Base-by-base conservation (phyloP, 1,140 invertebrate species). In the Probaryconus sp. region DNA sequence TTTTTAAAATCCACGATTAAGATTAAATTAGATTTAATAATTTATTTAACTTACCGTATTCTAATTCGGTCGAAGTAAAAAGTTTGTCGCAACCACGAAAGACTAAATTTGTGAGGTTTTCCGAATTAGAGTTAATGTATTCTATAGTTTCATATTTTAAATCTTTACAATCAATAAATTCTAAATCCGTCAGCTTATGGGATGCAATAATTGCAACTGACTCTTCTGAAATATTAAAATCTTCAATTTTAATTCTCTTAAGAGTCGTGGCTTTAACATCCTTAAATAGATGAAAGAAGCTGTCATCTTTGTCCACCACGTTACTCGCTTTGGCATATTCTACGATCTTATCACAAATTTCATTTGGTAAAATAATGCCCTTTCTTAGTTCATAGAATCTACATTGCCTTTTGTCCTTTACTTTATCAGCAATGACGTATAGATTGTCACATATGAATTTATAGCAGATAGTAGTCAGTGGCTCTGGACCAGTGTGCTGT, bases 121-220 rank as follows among this genome's bases (percentile, higher is more conserved):
- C 79, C 11, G 88, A 88, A 71, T 89, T 84, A 3, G 79, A 76
- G 76, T 92, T 93, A 13, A 94, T 90, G 9, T 87, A 79, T 20
- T 90, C 86, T 6, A 93, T 88, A 5, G 90, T 90, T 1, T 85
- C 79, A 42, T 89, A 83, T 0, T 91, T 91, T n/a, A 96, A 81
- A 38, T 90, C 89, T 31, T 88, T 86, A 81, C 94, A 95, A 68
- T 94, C 91, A 28, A 90, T 89, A 51, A 97, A 87, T 63, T 95
- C 92, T 33, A 97, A 83, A 60, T 93, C 92, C 5, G 89, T 85
- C 17, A 95, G 87, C 51, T 92, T 90, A 81, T 97, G 95, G 10
- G 87, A 88, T 77, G 93, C 86, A 16, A 97, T 81, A 10, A 90
- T 90, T 47, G 89, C 83, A 3, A 96, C 84, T n/a, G 92, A 91